Evolutionary conservation across 2,797 vertebrate species (phyloP), one percentile per base, ranked within the genome.

Genomic region (Anabacerthia variegaticeps): DNA sequence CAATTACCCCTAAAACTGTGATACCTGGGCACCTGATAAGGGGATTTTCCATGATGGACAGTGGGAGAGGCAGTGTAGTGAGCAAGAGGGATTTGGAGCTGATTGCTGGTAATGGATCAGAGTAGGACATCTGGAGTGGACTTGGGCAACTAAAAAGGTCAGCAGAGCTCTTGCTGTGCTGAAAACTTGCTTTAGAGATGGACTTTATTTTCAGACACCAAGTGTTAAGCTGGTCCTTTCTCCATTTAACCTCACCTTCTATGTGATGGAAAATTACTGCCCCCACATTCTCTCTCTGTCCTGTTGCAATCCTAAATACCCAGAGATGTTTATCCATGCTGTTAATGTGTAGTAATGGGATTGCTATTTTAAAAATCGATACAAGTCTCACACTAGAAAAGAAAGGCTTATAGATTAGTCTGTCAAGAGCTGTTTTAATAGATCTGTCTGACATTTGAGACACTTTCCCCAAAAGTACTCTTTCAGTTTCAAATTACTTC

Each of bases 271-370:
- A 97, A 96, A 94, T 95, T 94, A 92, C 94, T 95, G 89, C 82
- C 82, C 89, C 94, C 58, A 2, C 68, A 46, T 89, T 91, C 82
- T 89, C 27, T 46, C 48, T 77, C 61, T 78, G 65, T 89, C 85
- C 85, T 92, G 61, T 54, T 83, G 58, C 49, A 89, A 46, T 58
- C 48, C 68, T 83, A 74, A 95, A 93, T 83, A 93, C 85, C 83
- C 18, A 0, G 49, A 77, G 94, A 88, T 83, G 82, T 73, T 95
- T 94, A 80, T 88, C 93, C 54, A 54, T 94, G 93, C 95, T 88
- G 79, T 93, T 97, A 97, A 96, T 97, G 96, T 96, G 93, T 93
- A 88, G 93, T 97, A 97, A 97, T 97, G 96, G 95, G 88, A 78
- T 93, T 75, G 93, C 85, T 94, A 93, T 96, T 95, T 96, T 88